Evolutionary conservation across 2,797 vertebrate species (phyloP), one percentile per base, ranked within the genome.

Genomic region (Helostoma temminkii): DNA sequence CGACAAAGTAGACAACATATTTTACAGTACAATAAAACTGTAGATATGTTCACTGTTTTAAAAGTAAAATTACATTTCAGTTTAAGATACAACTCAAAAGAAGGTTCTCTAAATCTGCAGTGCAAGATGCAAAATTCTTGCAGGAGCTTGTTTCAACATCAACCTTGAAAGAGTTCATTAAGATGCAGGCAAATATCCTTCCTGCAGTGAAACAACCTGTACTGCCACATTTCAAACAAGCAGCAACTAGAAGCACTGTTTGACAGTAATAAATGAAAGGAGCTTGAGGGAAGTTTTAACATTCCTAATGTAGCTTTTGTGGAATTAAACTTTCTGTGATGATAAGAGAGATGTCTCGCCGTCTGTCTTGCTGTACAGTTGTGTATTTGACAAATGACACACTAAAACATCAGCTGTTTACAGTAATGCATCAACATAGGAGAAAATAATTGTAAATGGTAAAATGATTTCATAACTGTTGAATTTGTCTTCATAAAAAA

Each of bases 181-280:
- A n/a, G 15, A 53, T 61, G 72, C 4, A 32, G 28, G 47, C 14
- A 57, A 66, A 76, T 78, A 50, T 54, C n/a, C 58, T 58, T 55
- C 39, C 30, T 9, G 49, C 42, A 67, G 58, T 74, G 30, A 76
- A 80, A 71, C 47, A 89, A 88, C 79, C 65, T 63, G 81, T 30
- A 63, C 46, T 52, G 76, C 80, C 64, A 80, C 85, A 71, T 88
- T 89, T 78, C 36, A 73, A 46, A 71, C 86, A 85, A 76, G 86
- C 63, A 76, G 54, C 54, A 46, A 84, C 85, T 65, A 10, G 77
- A 86, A 41, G 19, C 41, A 18, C 66, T 74, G 62, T 78, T 72
- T 59, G 59, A 55, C 2, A 1, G 36, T 21, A 57, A 76, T 78
- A 64, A 41, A 80, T 59, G 48, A 58, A 43, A 73, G 19, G 14